Percentiles rank a stretch among this genome's conserved stretches.
Evolutionary conservation across 2,888 invertebrate species (phyloP).

Genomic region (Sarcophaga subvicina): DNA sequence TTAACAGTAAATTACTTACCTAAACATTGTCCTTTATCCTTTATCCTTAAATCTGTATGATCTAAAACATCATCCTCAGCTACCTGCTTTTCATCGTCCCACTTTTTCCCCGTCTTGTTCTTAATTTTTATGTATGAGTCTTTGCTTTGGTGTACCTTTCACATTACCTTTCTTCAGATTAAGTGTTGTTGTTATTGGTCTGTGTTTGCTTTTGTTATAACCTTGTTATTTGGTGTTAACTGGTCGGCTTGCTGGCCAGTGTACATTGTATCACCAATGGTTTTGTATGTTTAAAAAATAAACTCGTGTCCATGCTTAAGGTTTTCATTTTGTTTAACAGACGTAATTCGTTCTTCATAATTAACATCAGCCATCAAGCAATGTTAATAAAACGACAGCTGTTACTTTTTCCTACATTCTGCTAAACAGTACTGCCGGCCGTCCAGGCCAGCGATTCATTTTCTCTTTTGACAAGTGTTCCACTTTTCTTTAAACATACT

Average conservation of each 20-base stretch:
- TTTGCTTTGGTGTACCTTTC: not conserved
- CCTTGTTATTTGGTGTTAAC: not conserved
- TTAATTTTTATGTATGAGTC: not conserved
- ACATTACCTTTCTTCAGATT: slow-evolving; percentile 17
- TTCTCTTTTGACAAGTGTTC: slow-evolving; percentile 50
- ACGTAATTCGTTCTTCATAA: slow-evolving; percentile 18
- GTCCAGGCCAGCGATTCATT: slow-evolving; percentile 13
- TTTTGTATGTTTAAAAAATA: not conserved
- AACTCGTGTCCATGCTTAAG: slow-evolving; percentile 6
- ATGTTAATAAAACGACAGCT: slow-evolving; percentile 44
- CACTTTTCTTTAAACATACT: slow-evolving; percentile 24
- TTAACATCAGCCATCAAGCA: slow-evolving; percentile 38
- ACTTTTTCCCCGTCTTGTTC: not conserved
- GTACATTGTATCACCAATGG: not conserved
- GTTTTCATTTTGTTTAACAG: slow-evolving; percentile 1
- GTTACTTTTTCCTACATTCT: slow-evolving; percentile 34
- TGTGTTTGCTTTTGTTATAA: slow-evolving; percentile 36
- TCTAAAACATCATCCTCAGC: not conserved
- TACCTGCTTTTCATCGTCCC: slow-evolving; percentile 35
- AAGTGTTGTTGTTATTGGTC: slow-evolving; percentile 2
- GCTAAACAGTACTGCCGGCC: not conserved
- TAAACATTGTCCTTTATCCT: not conserved
- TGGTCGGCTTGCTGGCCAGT: not conserved
- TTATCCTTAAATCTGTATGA: slow-evolving; percentile 2
- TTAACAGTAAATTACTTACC: not conserved